Evolutionary conservation across 2,888 invertebrate species (phyloP).

Genomic region (Dolomedes plantarius): DNA sequence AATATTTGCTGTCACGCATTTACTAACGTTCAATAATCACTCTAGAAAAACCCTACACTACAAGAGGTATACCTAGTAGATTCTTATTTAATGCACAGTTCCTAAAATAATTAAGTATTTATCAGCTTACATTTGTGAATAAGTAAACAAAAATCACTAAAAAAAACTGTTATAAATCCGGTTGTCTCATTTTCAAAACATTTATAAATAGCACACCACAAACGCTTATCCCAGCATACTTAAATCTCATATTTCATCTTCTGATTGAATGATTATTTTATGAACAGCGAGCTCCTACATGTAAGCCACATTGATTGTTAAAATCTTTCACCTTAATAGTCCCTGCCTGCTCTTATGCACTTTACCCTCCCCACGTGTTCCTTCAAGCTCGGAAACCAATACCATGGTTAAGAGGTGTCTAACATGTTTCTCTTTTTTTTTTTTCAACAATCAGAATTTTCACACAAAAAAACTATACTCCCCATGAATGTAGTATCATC

Average conservation of each 20-base stretch:
- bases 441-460: conserved; percentile 18
- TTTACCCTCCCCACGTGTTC: neutral
- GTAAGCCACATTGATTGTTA: neutral
- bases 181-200: no score
- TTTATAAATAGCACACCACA: no score
- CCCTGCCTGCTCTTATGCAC: neutral
- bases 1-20: no score
- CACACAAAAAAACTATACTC: conserved; percentile 20
- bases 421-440: neutral
- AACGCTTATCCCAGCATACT: neutral
- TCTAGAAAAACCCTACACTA: no score
- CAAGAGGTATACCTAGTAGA: no score
- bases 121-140: no score
- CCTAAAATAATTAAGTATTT: no score
- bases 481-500: conserved; percentile 40
- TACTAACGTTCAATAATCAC: no score
- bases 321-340: neutral
- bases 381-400: neutral
- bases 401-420: conserved; percentile 3
- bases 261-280: conserved; percentile 12
- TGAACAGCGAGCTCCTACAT: neutral
- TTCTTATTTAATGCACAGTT: no score
- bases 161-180: no score
- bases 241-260: neutral
- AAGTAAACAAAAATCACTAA: no score